Evolutionary conservation across 2,888 invertebrate genomes (phyloP), one percentile per base, ranked within the genome.

Genomic region (Dolichomitus sp.): DNA sequence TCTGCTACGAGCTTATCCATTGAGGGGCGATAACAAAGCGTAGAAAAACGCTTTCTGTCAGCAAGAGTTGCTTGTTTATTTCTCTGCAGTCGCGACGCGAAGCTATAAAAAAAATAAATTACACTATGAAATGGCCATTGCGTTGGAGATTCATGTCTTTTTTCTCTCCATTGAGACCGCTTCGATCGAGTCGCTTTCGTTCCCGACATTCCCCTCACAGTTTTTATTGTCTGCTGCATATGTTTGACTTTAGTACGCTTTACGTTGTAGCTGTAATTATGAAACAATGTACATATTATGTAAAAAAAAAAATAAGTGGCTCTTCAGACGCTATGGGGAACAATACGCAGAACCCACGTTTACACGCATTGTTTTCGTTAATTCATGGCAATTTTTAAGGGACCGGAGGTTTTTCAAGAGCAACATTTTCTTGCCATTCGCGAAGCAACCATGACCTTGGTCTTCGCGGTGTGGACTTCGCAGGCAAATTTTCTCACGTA

Each of bases 301-400:
- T n/a, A 37, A 42, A 70, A 70, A 70, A 70, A 69, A 14, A 48
- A 48, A n/a, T 6, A 19, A 9, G 65, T n/a, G 59, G 40, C 19
- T 17, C 27, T 45, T 42, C 7, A 27, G 19, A 65, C 45, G 23
- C 11, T 4, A 1, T 6, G 54, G 40, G 27, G 40, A 74, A 74
- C 65, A 54, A 75, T 75, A 65, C 40, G 37, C 27, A 48, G 48
- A 27, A 9, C 4, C 11, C 40, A 7, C 40, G n/a, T 17, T 65
- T 9, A 48, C 54, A 54, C 7, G 42, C 80, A 69, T 80, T 74
- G 69, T 80, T 63, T 61, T 52, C 61, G 40, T 42, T 74, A 33
- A 80, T 80, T 37, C 42, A 80, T 12, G 80, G 74, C 61, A 45
- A 69, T 69, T 74, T 69, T 42, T n/a, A 54, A 17, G 27, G 57